These are phyloP conservation scores for Rhea pennata DNA, from an alignment of 2,113 vertebrate species.

Conservation along the genomic window DNA sequence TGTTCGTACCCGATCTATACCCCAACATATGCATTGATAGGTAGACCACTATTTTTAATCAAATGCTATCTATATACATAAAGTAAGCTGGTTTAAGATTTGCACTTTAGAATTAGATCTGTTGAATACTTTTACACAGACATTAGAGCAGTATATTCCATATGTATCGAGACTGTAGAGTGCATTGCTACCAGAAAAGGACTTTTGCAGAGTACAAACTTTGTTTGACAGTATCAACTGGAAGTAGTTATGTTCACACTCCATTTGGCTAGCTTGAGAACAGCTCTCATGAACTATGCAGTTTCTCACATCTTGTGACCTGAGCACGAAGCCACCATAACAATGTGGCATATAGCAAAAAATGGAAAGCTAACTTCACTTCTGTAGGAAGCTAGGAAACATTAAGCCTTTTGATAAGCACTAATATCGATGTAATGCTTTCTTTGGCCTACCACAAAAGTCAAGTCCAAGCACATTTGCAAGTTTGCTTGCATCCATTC, in stretches of 20 bases:
- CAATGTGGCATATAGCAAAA: neutral
- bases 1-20: neutral
- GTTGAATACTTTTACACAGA: neutral
- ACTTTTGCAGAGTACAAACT: neutral
- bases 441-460: neutral
- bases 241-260: neutral
- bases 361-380: neutral
- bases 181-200: neutral
- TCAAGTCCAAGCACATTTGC: neutral
- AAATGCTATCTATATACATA: neutral
- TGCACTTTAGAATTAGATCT: neutral
- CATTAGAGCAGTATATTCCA: neutral
- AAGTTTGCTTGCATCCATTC: rapidly evolving
- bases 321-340: neutral
- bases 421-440: neutral
- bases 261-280: neutral
- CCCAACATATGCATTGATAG: neutral
- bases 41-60: neutral
- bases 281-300: neutral
- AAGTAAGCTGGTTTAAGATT: neutral
- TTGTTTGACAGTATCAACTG: neutral
- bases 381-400: neutral
- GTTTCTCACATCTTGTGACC: neutral
- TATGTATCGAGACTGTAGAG: neutral
- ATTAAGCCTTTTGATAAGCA: neutral